Base-by-base conservation (phyloP, 2,888 invertebrate species). In the Alloplasta piceator region DNA sequence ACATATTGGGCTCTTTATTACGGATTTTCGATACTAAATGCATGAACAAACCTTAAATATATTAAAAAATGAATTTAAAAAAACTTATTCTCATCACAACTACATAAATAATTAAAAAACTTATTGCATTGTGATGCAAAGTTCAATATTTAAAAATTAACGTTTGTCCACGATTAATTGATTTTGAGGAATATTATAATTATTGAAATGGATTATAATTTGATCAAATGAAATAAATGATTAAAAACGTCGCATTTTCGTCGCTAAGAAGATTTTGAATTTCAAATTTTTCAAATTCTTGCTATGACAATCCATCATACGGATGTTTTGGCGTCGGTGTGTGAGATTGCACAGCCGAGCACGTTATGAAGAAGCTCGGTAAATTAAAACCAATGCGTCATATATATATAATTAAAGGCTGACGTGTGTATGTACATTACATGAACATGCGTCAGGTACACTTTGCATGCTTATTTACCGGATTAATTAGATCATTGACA, bases 401-500 rank as follows among this genome's bases (percentile, higher is more conserved):
- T 67, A 46, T 78, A 46, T 78, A 50, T 43, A 43, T 52, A 61
- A 61, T 6, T 12, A 5, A 12, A 14, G 6, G 50, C n/a, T 52
- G 26, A n/a, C 16, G 5, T 52, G 12, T 41, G 26, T 6, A 46
- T 50, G 6, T 36, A 14, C 7, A 55, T 58, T 52, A n/a, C 0
- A 14, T 61, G 52, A 58, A 9, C 26, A 48, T 0, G 7, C 14
- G 12, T 16, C 52, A 64, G 50, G 41, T 16, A 41, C 48, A 46
- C 41, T 10, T 48, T 36, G 6, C 46, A 55, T 75, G 55, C 71
- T 61, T 71, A 67, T 80, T 70, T 39, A 61, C 12, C 50, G 41
- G 16, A 55, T 64, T 48, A 80, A 76, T 75, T 80, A 67, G 74
- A 80, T 80, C 64, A 48, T 61, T 66, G 75, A 64, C 58, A 38